Base-by-base conservation (phyloP, 2,888 invertebrate genomes). In the Drosophila peninsularis region DNA sequence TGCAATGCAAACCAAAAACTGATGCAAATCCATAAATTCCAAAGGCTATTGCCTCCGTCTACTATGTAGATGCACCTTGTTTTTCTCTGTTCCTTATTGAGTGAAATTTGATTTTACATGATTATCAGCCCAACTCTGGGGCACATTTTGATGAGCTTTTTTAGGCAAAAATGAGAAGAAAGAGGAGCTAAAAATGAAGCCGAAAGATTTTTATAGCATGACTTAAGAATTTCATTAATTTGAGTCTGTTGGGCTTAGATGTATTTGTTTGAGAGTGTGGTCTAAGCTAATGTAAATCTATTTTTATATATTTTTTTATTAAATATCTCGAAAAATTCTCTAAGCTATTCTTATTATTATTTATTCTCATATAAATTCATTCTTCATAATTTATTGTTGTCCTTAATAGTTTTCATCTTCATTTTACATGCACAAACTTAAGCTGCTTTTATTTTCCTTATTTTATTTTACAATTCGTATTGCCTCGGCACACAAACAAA, bases 1-100 rank as follows among this genome's bases (percentile, higher is more conserved):
- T 82, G 71, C 76, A 61, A 69, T 70, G 83, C 78, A 82, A 73
- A 68, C 80, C 55, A 70, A 66, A 67, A 63, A 66, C 21, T 52
- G 55, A 39, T 64, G 60, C 69, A 73, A 80, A 73, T 66, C 70
- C 68, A 76, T 63, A 75, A 61, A 64, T 56, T 54, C 10, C 63
- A 36, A 19, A 19, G 27, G 17, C 30, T 27, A 3, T 17, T 13
- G 30, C 47, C 37, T 27, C n/a, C 45, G 17, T 47, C 27, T 47
- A 47, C 45, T 17, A 47, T 30, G 45, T 6, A 17, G 47, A 5
- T 34, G 34, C 32, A 30, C 27, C 45, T 19, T 24, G 27, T 19
- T 34, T 32, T n/a, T 30, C 37, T 52, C 24, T 37, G 27, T 34
- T 37, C 24, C 41, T 54, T 50, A 55, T 70, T 62, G 62, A 62